A percentile compares a stretch with the other conserved stretches of the same genome.
Conservation (phyloP, 2,888 invertebrate species). For the Rotaria macrura region DNA sequence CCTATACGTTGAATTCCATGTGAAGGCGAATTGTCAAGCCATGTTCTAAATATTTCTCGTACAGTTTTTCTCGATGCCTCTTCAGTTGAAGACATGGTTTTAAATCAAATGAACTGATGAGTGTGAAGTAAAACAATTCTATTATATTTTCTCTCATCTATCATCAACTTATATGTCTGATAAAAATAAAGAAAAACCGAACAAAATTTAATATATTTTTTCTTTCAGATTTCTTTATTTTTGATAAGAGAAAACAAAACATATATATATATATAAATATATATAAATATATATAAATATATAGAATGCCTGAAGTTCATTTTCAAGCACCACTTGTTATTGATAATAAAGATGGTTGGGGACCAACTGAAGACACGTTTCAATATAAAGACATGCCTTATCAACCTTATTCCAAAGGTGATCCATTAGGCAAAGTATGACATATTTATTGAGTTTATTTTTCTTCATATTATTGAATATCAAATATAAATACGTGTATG, state of each 20-base stretch:
- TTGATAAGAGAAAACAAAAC: background rate
- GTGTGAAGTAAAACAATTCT: too few species aligned
- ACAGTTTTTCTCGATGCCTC: background rate
- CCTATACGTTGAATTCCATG: background rate
- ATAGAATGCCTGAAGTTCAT: background rate
- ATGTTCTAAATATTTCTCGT: background rate
- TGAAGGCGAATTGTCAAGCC: background rate
- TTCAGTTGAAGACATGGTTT: background rate
- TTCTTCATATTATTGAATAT: constrained; percentile 35
- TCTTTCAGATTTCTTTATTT: background rate
- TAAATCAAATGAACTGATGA: background rate
- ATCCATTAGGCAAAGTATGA: constrained; percentile 82
- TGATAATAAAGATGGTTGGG: constrained; percentile 76
- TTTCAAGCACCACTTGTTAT: constrained; percentile 39
- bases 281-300: too few species aligned
- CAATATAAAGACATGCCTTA: constrained; percentile 93
- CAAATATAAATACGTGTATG: too few species aligned
- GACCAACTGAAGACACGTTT: constrained; percentile 83
- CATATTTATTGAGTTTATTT: constrained; percentile 32
- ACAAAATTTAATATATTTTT: background rate
- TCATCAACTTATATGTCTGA: background rate
- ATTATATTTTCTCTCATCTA: background rate
- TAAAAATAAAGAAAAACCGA: background rate
- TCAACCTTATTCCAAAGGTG: constrained; percentile 96
- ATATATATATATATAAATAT: too few species aligned